Evolutionary conservation across 2,113 vertebrate species (phyloP), one percentile per base, ranked within the genome.

Genomic region (Misgurnus anguillicaudatus): DNA sequence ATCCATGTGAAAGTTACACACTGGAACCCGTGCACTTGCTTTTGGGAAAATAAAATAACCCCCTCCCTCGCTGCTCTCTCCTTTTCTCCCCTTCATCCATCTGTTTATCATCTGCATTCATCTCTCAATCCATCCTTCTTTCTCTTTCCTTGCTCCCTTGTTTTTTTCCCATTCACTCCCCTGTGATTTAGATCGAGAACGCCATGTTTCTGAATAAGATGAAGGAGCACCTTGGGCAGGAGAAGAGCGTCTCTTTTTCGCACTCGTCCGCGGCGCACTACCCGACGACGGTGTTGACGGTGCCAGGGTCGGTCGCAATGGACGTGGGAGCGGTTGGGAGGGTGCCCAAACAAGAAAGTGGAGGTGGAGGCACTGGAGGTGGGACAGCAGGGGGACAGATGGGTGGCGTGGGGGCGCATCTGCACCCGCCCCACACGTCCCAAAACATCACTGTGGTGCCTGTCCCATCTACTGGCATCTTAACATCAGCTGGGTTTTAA

Each of bases 131-230:
- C 81, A 1, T 77, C 66, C 38, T 86, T 86, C 60, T 86, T 47
- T 41, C n/a, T 74, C 66, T 83, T 75, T 72, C 0, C 0, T 82
- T n/a, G 36, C 19, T 81, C 77, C 61, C 53, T 72, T 53, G 24
- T 75, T 78, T 62, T 71, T 72, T 45, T 1, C 68, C 57, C 62
- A 73, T 76, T 42, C n/a, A 48, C 62, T 38, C 60, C 79, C 36
- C 0, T 82, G 48, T 38, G 53, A 51, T 79, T 62, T 85, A 99
- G 97, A 97, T 99, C 55, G 97, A 99, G 87, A 99, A 96, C 92
- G 95, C 95, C 80, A 98, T 99, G 97, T 99, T 99, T 91, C 95
- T 98, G 89, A 99, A 97, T 91, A 98, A 99, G 91, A 94, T 96
- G 85, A 99, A 99, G 91, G 97, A 99, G 86, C 97, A 98, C 82